These are phyloP conservation scores for Thryonomys swinderianus DNA, from an alignment of 2,113 vertebrate genomes.

Conservation along the genomic window DNA sequence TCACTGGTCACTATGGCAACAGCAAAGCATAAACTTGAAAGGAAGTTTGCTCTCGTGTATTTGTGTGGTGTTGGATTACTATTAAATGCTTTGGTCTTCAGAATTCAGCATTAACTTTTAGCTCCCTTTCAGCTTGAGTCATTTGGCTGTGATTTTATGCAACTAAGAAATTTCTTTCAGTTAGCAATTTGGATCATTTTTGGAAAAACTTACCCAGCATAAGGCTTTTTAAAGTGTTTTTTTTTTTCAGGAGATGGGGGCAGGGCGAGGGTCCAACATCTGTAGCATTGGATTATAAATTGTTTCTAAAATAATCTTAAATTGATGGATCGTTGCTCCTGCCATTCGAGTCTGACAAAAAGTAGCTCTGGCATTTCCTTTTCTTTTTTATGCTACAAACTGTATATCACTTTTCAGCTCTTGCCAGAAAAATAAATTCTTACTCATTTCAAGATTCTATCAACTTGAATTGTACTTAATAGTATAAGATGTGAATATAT, in stretches of 20 bases:
- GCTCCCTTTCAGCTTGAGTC: conserved; percentile 55
- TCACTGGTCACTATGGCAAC: conserved; percentile 82
- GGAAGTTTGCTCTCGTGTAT: conserved; percentile 81
- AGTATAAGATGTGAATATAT: too few species aligned
- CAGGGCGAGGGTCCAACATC: conserved; percentile 73
- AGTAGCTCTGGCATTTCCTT: conserved; percentile 81
- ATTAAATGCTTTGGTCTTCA: conserved; percentile 79
- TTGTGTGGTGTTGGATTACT: conserved; percentile 70
- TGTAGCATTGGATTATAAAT: conserved; percentile 77
- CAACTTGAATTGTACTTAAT: conserved; percentile 73
- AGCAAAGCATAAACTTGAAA: conserved; percentile 80
- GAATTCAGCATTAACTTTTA: conserved; percentile 83
- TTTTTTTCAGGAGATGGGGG: conserved; percentile 50
- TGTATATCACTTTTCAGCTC: conserved; percentile 68
- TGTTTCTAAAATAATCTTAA: conserved; percentile 84
- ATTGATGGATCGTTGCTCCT: conserved; percentile 83
- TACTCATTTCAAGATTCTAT: conserved; percentile 75
- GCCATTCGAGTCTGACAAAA: conserved; percentile 79
- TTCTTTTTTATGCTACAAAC: conserved; percentile 76
- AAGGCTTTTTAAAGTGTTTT: conserved; percentile 61
- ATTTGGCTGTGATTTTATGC: conserved; percentile 69
- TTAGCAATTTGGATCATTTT: conserved; percentile 76
- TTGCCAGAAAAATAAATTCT: conserved; percentile 79
- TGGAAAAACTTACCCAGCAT: conserved; percentile 63
- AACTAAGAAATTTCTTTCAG: conserved; percentile 64